Conservation (phyloP, 1,140 invertebrate species). For the Mycetomoellerius zeteki region DNA sequence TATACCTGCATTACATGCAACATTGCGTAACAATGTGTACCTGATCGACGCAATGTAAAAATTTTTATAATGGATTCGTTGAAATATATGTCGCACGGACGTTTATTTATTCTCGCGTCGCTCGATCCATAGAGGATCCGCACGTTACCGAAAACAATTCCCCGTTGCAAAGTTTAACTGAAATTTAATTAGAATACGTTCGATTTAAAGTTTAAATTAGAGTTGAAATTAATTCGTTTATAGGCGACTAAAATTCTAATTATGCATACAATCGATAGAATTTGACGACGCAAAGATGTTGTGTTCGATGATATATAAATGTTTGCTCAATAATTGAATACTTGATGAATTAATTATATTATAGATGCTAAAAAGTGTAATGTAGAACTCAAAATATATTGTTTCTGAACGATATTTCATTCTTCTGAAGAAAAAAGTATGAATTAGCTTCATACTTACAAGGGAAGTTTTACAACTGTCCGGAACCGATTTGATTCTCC, state of each 20-base stretch:
- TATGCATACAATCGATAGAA: constrained; percentile 28
- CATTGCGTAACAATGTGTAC: constrained; percentile 14
- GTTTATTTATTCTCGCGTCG: constrained; percentile 24
- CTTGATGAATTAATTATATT: background rate
- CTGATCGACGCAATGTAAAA: background rate
- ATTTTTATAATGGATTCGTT: constrained; percentile 5
- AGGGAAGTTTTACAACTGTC: too few relatives aligned
- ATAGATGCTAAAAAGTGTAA: background rate
- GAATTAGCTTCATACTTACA: background rate
- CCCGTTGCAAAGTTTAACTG: constrained; percentile 32
- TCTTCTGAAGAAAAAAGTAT: background rate
- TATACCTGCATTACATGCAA: constrained; percentile 9
- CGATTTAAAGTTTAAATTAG: constrained; percentile 60
- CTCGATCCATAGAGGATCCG: background rate
- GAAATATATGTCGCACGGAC: constrained; percentile 1
- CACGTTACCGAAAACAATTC: constrained; percentile 39
- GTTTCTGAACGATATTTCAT: background rate
- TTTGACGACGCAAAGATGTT: background rate
- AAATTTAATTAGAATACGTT: constrained; percentile 43
- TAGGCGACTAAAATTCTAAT: constrained; percentile 46
- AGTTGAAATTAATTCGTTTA: constrained; percentile 48
- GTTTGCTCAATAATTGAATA: constrained; percentile 8
- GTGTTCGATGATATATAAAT: background rate
- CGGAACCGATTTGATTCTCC: too few relatives aligned
- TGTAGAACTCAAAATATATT: background rate